phyloP scores from a whole-genome alignment of 1,140 invertebrate genomes.

The Homarus americanus region DNA sequence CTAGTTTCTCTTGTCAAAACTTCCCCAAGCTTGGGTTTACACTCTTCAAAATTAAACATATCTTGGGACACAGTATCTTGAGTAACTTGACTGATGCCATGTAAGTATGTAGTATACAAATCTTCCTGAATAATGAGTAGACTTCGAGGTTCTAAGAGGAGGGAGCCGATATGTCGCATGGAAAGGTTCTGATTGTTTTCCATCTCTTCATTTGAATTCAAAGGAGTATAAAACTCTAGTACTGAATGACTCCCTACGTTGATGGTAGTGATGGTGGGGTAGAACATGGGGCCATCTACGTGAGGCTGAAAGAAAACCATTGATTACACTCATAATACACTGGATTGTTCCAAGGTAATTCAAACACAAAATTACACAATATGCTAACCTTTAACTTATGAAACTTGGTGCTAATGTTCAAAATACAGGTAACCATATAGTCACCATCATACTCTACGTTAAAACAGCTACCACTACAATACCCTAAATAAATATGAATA shows the following conservation, averaged over 20 bases:
- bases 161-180: conserved; percentile 78
- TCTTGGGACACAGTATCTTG: conserved; percentile 84
- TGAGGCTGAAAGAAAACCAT: conserved; percentile 86
- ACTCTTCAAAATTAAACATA: conserved; percentile 64
- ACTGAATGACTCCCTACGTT: conserved; percentile 93
- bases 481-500: too few relatives aligned
- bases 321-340: too few relatives aligned
- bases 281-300: conserved; percentile 95
- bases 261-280: conserved; percentile 95
- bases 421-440: too few relatives aligned
- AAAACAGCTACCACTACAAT: too few relatives aligned
- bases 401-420: too few relatives aligned
- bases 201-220: conserved; percentile 54
- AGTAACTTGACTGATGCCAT: conserved; percentile 90
- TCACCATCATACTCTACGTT: too few relatives aligned
- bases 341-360: too few relatives aligned
- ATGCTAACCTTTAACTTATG: too few relatives aligned
- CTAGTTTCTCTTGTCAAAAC: conserved; percentile 84
- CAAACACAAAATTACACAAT: too few relatives aligned
- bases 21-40: conserved; percentile 78
- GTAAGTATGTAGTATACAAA: conserved; percentile 91
- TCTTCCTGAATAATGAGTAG: conserved; percentile 90
- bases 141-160: conserved; percentile 92
- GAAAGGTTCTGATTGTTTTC: not conserved
- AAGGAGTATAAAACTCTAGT: conserved; percentile 88